These are phyloP conservation scores for Calameuta filiformis DNA, from an alignment of 2,888 invertebrate genomes.

Conservation along the genomic window DNA sequence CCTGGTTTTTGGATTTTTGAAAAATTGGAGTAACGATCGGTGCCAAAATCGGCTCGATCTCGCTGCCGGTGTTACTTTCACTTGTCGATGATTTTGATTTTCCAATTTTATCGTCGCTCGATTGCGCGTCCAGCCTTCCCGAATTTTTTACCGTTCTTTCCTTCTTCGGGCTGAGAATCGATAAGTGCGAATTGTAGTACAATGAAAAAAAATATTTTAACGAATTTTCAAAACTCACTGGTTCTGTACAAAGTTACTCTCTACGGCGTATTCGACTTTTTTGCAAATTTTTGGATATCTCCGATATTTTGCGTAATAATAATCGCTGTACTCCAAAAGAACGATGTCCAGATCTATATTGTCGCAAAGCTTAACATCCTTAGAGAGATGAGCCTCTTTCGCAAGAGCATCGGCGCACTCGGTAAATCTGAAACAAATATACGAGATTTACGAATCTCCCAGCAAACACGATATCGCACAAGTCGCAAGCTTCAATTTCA, in stretches of 20 bases:
- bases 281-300: conserved; percentile 86
- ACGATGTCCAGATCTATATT: conserved; percentile 91
- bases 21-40: conserved; percentile 47
- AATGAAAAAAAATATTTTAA: not conserved
- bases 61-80: conserved; percentile 15
- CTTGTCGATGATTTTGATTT: conserved; percentile 40
- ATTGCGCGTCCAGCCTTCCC: conserved; percentile 19
- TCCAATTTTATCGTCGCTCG: conserved; percentile 31
- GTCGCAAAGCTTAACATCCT: conserved; percentile 83
- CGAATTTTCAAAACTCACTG: conserved; percentile 19
- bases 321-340: conserved; percentile 89
- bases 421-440: conserved; percentile 63
- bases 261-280: conserved; percentile 61
- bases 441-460: not conserved
- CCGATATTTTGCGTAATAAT: conserved; percentile 86
- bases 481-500: too few relatives aligned
- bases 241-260: conserved; percentile 18
- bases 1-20: conserved; percentile 16
- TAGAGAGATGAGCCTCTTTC: conserved; percentile 79
- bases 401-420: conserved; percentile 75
- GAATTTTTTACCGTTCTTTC: conserved; percentile 23
- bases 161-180: conserved; percentile 11
- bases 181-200: not conserved
- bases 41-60: conserved; percentile 32
- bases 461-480: too few relatives aligned